A percentile compares a stretch with the other conserved stretches of the same genome.
Conservation (phyloP, 1,140 invertebrate genomes). For the Diabrotica virgifera region DNA sequence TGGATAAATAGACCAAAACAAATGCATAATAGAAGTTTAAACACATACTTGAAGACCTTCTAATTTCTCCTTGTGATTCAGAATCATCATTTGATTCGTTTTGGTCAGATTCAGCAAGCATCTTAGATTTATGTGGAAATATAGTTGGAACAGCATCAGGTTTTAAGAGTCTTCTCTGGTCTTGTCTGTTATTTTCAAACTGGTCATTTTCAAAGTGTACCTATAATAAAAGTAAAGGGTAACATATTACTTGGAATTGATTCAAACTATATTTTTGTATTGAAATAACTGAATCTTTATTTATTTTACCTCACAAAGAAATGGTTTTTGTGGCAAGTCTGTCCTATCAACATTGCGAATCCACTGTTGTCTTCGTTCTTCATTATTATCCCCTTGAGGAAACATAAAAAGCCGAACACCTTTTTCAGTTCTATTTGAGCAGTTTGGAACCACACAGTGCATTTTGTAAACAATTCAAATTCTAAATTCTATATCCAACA, state of each 20-base stretch:
- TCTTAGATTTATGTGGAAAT: no score
- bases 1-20: no score
- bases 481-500: neutral
- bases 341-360: neutral
- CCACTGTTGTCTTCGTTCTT: neutral
- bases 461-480: neutral
- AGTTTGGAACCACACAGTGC: neutral
- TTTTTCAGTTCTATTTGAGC: slow-evolving; percentile 1
- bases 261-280: neutral
- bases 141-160: neutral
- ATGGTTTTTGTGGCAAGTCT: neutral
- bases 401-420: neutral
- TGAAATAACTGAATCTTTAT: neutral
- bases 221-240: neutral
- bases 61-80: no score
- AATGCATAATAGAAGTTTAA: no score
- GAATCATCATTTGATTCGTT: no score
- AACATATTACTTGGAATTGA: neutral
- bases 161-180: neutral
- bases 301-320: slow-evolving; percentile 4
- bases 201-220: slow-evolving; percentile 5
- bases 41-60: no score
- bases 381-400: neutral
- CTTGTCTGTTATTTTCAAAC: slow-evolving; percentile 5
- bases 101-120: no score